Percentiles rank a stretch among this genome's conserved stretches.
phyloP scores from a whole-genome alignment of 2,113 vertebrate genomes.

The Hirundichthys speculiger region DNA sequence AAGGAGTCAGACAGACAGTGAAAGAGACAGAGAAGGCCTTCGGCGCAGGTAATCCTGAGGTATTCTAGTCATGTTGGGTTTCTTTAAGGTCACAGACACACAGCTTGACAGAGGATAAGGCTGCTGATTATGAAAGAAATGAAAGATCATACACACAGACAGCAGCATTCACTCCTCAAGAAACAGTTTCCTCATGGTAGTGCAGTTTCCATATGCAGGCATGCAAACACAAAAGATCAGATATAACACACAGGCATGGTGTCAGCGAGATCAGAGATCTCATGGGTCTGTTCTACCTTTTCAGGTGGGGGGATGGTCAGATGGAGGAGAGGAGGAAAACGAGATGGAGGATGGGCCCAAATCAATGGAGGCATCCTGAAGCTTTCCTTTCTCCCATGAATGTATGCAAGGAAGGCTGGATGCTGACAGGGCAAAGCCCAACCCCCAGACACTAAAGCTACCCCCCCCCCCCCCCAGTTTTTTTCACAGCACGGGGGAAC shows the following conservation, averaged over 20 bases:
- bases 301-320: constrained; percentile 38
- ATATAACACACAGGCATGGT: constrained; percentile 30
- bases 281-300: constrained; percentile 20
- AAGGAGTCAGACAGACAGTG: constrained; percentile 15
- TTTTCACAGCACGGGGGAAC: constrained; percentile 34
- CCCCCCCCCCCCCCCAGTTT: constrained; percentile 3
- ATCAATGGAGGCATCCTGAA: constrained; percentile 63
- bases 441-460: constrained; percentile 17
- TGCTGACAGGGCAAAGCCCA: constrained; percentile 57
- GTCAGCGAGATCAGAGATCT: constrained; percentile 16
- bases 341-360: constrained; percentile 31
- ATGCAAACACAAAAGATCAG: constrained; percentile 6
- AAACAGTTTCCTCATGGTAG: too few species aligned
- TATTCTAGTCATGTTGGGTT: constrained; percentile 8
- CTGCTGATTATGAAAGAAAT: constrained; percentile 35
- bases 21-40: constrained; percentile 23
- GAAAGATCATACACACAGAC: constrained; percentile 22
- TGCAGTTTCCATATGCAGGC: not conserved
- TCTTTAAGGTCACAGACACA: constrained; percentile 50
- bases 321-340: constrained; percentile 19
- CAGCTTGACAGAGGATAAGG: constrained; percentile 31
- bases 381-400: constrained; percentile 42
- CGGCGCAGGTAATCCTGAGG: constrained; percentile 28
- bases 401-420: constrained; percentile 46
- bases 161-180: not conserved